Conservation (phyloP, 2,113 vertebrate genomes). For the Furnarius figulus region DNA sequence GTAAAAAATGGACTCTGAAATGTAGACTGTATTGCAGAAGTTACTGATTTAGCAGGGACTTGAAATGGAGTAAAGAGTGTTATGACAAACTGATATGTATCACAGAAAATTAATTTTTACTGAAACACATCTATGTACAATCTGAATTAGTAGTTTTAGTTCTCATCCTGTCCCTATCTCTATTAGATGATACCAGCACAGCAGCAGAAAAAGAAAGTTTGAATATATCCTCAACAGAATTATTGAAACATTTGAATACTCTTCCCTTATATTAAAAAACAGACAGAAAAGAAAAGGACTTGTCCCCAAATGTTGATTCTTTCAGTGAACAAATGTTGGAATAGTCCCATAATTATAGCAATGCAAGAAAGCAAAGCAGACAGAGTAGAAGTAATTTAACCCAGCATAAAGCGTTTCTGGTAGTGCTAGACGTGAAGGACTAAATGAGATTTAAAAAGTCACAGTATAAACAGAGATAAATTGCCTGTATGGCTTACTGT, state of each 20-base stretch:
- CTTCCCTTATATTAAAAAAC: background rate
- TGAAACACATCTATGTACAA: background rate
- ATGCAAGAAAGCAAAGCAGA: background rate
- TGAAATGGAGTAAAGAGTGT: background rate
- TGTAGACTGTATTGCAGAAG: background rate
- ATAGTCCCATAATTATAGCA: background rate
- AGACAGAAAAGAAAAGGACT: background rate
- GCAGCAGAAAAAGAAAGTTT: background rate
- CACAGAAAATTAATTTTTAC: background rate
- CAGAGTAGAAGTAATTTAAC: background rate
- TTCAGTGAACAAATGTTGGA: background rate
- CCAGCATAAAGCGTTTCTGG: background rate
- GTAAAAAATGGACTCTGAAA: background rate
- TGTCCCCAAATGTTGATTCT: background rate
- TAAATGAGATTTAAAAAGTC: background rate
- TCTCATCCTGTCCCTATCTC: background rate
- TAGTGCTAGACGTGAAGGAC: background rate
- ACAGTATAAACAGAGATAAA: background rate
- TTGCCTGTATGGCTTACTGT: background rate
- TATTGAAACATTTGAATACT: fast-evolving
- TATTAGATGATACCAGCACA: background rate
- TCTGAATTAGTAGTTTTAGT: background rate
- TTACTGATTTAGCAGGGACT: background rate
- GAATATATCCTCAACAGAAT: background rate
- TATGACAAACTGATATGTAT: background rate